phyloP scores from a whole-genome alignment of 2,888 invertebrate genomes.

The Acanthosepion pharaonis region DNA sequence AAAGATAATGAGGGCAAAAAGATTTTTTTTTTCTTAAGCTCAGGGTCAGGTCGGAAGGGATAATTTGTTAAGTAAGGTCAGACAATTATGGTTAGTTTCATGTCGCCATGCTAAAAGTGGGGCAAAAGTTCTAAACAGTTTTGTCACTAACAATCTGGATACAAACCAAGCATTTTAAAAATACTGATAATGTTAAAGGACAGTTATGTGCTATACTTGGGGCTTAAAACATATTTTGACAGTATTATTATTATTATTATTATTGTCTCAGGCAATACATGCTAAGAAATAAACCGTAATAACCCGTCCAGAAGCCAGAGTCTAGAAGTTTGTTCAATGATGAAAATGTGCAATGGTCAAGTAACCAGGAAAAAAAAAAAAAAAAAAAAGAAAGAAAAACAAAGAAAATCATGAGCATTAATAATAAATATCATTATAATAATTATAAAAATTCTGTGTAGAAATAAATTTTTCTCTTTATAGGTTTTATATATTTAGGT shows the following conservation, averaged over 20 bases:
- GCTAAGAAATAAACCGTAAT: constrained; percentile 58
- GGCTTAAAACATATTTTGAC: neutral
- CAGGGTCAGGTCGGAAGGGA: neutral
- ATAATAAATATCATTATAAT: neutral
- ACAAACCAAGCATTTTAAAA: neutral
- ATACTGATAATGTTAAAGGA: neutral
- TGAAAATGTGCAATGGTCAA: neutral
- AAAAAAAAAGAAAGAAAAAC: neutral
- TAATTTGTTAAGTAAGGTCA: neutral
- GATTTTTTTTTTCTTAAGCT: neutral
- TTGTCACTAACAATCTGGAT: neutral
- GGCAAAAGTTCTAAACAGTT: neutral
- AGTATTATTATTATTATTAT: neutral
- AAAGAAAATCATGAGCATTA: neutral
- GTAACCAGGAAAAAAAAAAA: constrained; percentile 15
- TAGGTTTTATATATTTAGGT: neutral
- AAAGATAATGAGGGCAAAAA: too few species aligned
- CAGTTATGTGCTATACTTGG: constrained; percentile 2
- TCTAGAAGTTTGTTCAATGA: constrained; percentile 54
- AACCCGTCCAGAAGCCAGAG: constrained; percentile 73
- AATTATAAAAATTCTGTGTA: neutral
- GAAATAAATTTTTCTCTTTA: neutral
- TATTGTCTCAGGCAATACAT: constrained; percentile 51
- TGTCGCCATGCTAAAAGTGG: neutral
- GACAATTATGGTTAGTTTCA: neutral